Percentiles rank a stretch among this genome's conserved stretches.
phyloP scores from a whole-genome alignment of 2,888 invertebrate species.

The Oscheius sp. region DNA sequence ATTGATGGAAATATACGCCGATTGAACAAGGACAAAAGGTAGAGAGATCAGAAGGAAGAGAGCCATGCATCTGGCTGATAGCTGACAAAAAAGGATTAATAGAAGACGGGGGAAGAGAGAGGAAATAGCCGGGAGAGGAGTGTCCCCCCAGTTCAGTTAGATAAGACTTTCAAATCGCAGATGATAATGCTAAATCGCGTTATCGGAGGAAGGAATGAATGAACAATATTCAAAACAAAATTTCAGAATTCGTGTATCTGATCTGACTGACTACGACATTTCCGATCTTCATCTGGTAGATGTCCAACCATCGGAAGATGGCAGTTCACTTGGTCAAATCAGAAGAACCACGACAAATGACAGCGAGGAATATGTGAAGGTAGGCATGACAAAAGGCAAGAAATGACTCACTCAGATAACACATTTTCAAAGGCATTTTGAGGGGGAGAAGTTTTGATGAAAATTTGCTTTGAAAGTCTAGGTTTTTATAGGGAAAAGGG shows the following conservation, averaged over 20 bases:
- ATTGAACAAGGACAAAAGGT: background rate
- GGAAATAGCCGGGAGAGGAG: background rate
- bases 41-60: constrained; percentile 1
- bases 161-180: background rate
- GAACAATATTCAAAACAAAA: background rate
- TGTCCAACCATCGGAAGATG: constrained; percentile 14
- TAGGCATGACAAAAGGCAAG: background rate
- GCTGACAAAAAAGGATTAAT: background rate
- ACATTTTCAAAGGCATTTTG: background rate
- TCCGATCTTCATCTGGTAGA: constrained; percentile 40
- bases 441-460: background rate
- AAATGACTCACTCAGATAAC: background rate
- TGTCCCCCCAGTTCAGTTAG: background rate
- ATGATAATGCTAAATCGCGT: background rate
- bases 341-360: constrained; percentile 35
- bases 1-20: background rate
- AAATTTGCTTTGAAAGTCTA: background rate
- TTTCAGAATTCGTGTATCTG: constrained; percentile 44
- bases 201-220: background rate
- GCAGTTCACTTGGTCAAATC: background rate
- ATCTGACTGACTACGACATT: constrained; percentile 55
- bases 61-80: constrained; percentile 17
- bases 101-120: background rate
- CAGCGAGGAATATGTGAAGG: constrained; percentile 58
- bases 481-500: background rate